Base-by-base conservation (phyloP, 2,888 invertebrate genomes). In the Torymus aiolomorphi region DNA sequence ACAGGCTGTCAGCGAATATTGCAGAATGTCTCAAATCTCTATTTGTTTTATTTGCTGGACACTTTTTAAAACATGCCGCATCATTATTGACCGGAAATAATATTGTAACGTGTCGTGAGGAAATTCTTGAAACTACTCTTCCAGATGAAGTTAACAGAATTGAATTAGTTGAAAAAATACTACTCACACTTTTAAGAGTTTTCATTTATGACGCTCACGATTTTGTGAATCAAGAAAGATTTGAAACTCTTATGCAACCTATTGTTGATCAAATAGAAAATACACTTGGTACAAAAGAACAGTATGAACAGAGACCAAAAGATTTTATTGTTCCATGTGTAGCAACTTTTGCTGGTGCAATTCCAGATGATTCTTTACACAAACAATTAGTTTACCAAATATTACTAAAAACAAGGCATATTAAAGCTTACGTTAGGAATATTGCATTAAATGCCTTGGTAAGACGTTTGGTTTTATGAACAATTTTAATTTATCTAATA, bases 321-420 rank as follows among this genome's bases (percentile, higher is more conserved):
- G 91, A 93, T 66, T 89, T 94, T 24, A 91, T 98, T 52, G 94
- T 94, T n/a, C 95, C 95, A 0, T 96, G 96, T 87, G 92, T 98
- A 80, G 94, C 95, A 0, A 95, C 96, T 86, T 94, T 98, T 86
- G 95, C 96, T 0, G 94, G 95, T 13, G 95, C 96, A 0, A 94
- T 95, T 1, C 95, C 94, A 2, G 97, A 97, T 87, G 97, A 98
- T 88, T 94, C 96, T 0, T 90, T 96, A 49, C 97, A 97, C 95
- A 97, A 97, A 88, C 94, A 96, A 84, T 91, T 98, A 82, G 97
- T 97, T 88, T 97, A 97, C 89, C 96, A 97, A 89, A 94, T 97
- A 82, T 91, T 98, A 75, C 92, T 97, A 83, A 98, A 98, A 91
- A 96, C 97, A 0, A 93, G 97, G 81, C 94, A 95, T 86, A 92